phyloP scores from a whole-genome alignment of 2,797 vertebrate genomes.

The Chelon labrosus region DNA sequence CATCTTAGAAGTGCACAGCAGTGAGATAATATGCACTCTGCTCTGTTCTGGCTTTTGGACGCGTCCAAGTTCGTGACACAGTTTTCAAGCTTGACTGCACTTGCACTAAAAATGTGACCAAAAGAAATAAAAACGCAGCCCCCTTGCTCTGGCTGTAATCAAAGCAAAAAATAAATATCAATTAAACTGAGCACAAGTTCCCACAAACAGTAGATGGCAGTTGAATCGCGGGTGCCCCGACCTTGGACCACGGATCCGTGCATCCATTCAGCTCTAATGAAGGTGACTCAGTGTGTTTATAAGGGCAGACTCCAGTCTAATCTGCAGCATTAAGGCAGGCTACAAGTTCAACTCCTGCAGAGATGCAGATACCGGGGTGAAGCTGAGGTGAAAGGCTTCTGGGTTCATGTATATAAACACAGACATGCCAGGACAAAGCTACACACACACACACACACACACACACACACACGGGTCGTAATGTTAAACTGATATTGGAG shows the following conservation, averaged over 20 bases:
- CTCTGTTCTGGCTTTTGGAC: conserved; percentile 22
- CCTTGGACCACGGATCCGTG: conserved; percentile 42
- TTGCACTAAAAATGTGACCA: background rate
- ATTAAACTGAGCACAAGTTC: conserved; percentile 24
- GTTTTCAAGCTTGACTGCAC: conserved; percentile 32
- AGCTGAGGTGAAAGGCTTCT: conserved; percentile 43
- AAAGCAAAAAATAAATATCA: conserved; percentile 37
- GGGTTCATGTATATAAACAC: conserved; percentile 46
- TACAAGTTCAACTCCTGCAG: conserved; percentile 51
- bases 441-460: conserved; percentile 15
- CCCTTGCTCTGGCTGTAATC: conserved; percentile 28
- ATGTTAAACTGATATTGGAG: conserved; percentile 35
- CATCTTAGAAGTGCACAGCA: conserved; percentile 43
- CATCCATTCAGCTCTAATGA: conserved; percentile 46
- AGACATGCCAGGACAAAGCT: conserved; percentile 9
- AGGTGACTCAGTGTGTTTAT: conserved; percentile 63
- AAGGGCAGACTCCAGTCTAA: conserved; percentile 34
- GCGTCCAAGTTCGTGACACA: conserved; percentile 36
- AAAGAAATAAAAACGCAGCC: background rate
- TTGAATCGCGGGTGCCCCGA: conserved; percentile 26
- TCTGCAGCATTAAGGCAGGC: conserved; percentile 31
- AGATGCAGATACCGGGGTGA: conserved; percentile 41
- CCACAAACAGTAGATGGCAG: conserved; percentile 32
- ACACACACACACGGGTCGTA: conserved; percentile 9
- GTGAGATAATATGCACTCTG: conserved; percentile 52